Conservation (phyloP, 2,888 invertebrate genomes). For the Rotaria macrura region DNA sequence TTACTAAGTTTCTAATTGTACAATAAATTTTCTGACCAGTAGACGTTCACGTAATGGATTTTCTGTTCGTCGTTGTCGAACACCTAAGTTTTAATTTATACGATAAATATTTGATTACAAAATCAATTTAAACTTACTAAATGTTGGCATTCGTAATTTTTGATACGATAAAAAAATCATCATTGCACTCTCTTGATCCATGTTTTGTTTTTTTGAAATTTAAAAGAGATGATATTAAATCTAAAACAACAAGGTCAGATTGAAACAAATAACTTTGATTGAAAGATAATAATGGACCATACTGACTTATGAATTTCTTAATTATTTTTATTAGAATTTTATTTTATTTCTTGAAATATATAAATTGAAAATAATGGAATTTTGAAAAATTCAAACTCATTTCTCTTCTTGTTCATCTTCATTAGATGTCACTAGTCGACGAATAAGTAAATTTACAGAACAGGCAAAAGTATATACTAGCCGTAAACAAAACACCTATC, state of each 20-base stretch:
- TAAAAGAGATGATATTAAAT: neutral
- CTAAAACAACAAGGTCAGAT: neutral
- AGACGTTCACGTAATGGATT: slow-evolving; percentile 3
- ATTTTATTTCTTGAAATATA: neutral
- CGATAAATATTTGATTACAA: no score
- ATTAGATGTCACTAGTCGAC: neutral
- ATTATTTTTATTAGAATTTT: neutral
- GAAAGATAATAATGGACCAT: neutral
- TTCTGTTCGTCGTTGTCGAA: slow-evolving; percentile 20
- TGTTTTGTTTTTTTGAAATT: no score
- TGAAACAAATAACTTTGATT: neutral
- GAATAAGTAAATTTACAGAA: neutral
- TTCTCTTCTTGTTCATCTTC: neutral
- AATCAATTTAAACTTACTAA: neutral
- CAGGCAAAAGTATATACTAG: neutral
- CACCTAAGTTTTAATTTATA: neutral
- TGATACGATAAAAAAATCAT: slow-evolving; percentile 1
- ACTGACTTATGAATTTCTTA: neutral
- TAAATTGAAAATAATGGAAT: neutral
- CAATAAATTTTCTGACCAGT: neutral
- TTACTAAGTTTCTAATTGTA: neutral
- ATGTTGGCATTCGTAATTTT: neutral
- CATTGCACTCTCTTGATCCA: slow-evolving; percentile 14
- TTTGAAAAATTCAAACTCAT: no score
- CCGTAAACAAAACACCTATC: neutral